A percentile compares a stretch with the other conserved stretches of the same genome.
phyloP scores from a whole-genome alignment of 2,888 invertebrate species.

The Caenorhabditis afra region DNA sequence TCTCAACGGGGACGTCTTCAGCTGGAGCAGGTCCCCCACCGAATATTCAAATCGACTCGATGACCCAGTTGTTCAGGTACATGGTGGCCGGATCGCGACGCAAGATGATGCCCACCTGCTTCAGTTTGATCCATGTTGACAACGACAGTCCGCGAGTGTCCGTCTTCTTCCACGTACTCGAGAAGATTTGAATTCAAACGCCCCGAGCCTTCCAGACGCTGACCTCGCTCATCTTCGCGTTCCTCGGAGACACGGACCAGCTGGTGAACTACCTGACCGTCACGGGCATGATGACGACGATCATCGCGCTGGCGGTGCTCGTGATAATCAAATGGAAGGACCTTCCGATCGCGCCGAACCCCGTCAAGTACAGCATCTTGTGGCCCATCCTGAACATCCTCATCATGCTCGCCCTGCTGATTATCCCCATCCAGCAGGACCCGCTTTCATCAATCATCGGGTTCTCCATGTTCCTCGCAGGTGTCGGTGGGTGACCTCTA shows the following conservation, averaged over 20 bases:
- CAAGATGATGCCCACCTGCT: slow-evolving; percentile 67
- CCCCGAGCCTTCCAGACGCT: slow-evolving; percentile 55
- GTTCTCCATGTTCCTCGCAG: slow-evolving; percentile 60
- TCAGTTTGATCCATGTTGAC: slow-evolving; percentile 65
- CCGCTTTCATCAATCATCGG: slow-evolving; percentile 63
- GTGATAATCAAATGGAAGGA: slow-evolving; percentile 66
- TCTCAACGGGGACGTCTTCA: slow-evolving; percentile 66
- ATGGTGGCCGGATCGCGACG: slow-evolving; percentile 67
- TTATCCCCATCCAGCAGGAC: slow-evolving; percentile 65
- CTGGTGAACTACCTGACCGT: slow-evolving; percentile 67
- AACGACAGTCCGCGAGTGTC: slow-evolving; percentile 68
- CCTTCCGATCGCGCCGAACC: slow-evolving; percentile 60
- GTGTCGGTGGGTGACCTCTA: slow-evolving; percentile 55
- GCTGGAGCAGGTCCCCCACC: slow-evolving; percentile 61
- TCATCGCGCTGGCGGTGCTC: slow-evolving; percentile 58
- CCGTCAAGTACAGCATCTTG: slow-evolving; percentile 63
- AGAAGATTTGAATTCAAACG: background rate
- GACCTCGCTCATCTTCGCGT: slow-evolving; percentile 63
- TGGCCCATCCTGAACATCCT: slow-evolving; percentile 63
- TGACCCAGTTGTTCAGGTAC: slow-evolving; percentile 54
- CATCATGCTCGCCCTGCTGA: slow-evolving; percentile 62
- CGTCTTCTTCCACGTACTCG: slow-evolving; percentile 42
- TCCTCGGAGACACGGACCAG: slow-evolving; percentile 64
- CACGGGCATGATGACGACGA: slow-evolving; percentile 60
- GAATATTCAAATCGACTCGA: slow-evolving; percentile 1